Percentiles rank a stretch among this genome's conserved stretches.
Evolutionary conservation across 2,113 vertebrate species (phyloP).

Genomic region (Emydura subglobosa): DNA sequence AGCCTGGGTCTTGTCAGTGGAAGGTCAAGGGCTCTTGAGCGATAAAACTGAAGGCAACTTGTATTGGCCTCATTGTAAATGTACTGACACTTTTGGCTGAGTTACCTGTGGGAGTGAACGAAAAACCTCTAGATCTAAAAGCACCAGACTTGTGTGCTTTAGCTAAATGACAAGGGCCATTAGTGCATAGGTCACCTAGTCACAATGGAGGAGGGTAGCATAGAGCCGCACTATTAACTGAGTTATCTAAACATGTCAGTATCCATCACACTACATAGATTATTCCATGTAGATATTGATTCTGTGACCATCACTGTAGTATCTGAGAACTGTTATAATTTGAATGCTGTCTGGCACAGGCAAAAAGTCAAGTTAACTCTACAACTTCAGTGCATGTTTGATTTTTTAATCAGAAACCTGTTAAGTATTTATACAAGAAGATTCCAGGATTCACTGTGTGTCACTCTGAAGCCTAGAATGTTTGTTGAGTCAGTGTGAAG

Average conservation of each 20-base stretch:
- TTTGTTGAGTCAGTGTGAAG: background rate
- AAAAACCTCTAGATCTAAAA: background rate
- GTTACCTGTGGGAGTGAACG: background rate
- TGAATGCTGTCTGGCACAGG: background rate
- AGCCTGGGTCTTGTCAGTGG: background rate
- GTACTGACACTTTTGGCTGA: background rate
- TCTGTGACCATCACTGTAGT: background rate
- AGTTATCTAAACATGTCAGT: background rate
- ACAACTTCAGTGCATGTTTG: background rate
- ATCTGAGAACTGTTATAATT: background rate
- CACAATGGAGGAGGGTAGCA: background rate
- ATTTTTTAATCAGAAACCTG: background rate
- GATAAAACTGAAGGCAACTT: background rate
- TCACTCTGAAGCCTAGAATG: background rate
- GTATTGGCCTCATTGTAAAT: background rate
- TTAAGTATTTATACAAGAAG: background rate
- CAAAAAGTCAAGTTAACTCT: background rate
- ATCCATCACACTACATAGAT: background rate
- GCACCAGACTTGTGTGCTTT: background rate
- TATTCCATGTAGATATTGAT: background rate
- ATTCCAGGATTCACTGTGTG: background rate
- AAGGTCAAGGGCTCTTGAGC: background rate
- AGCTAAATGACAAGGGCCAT: background rate
- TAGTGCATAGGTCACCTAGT: background rate
- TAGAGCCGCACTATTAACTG: accelerated